Conservation (phyloP, 1,140 invertebrate species). For the Oryctes rhinoceros region DNA sequence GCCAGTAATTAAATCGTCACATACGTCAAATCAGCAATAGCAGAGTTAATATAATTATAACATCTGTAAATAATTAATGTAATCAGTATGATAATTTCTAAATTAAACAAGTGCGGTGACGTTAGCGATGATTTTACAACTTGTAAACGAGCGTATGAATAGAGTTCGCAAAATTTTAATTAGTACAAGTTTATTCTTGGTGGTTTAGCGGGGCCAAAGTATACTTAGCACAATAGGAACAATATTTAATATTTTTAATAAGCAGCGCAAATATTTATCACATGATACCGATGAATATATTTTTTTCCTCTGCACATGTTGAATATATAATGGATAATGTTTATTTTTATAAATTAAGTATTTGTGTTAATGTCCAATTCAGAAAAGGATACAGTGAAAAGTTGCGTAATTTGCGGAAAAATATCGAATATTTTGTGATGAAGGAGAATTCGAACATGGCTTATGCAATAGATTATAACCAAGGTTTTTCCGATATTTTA, state of each 20-base stretch:
- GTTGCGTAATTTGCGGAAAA: not conserved
- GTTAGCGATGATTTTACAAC: not conserved
- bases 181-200: slow-evolving; percentile 29
- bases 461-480: too few relatives aligned
- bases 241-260: slow-evolving; percentile 14
- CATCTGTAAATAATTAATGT: slow-evolving; percentile 33
- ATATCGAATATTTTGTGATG: not conserved
- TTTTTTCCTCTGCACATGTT: not conserved
- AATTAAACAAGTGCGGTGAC: slow-evolving; percentile 17
- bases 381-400: not conserved
- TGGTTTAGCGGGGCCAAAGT: not conserved
- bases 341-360: slow-evolving; percentile 17
- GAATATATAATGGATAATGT: not conserved
- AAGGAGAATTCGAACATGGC: too few relatives aligned
- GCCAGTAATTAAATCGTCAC: slow-evolving; percentile 27
- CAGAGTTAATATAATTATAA: slow-evolving; percentile 30
- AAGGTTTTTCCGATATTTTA: too few relatives aligned
- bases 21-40: slow-evolving; percentile 10
- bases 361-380: slow-evolving; percentile 3
- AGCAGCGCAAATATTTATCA: slow-evolving; percentile 15
- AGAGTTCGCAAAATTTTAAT: slow-evolving; percentile 30
- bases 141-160: not conserved
- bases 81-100: slow-evolving; percentile 16
- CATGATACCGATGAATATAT: not conserved
- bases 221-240: slow-evolving; percentile 3